A percentile compares a stretch with the other conserved stretches of the same genome.
Evolutionary conservation across 2,888 invertebrate genomes (phyloP).

Genomic region (Aleiodes leptofemur): DNA sequence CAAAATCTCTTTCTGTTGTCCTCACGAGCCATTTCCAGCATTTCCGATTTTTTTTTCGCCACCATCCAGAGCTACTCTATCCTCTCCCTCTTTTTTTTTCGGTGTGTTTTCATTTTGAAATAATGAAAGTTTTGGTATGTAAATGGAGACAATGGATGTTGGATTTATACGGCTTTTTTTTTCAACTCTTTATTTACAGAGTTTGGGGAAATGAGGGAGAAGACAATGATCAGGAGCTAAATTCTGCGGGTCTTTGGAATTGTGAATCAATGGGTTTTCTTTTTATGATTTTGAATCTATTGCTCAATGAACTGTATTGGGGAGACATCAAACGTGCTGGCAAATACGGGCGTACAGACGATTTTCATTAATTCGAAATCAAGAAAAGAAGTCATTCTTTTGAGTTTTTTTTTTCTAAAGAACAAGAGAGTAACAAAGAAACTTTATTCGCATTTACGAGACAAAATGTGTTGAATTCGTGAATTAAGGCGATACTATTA

Average conservation of each 20-base stretch:
- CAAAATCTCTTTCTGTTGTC: neutral
- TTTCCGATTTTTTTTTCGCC: conserved; percentile 20
- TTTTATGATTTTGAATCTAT: neutral
- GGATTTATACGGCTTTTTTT: conserved; percentile 37
- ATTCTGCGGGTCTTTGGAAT: conserved; percentile 14
- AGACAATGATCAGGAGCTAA: neutral
- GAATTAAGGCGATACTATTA: too few species aligned
- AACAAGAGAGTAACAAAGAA: neutral
- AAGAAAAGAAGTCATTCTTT: neutral
- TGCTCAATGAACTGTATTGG: conserved; percentile 23
- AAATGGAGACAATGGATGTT: conserved; percentile 44
- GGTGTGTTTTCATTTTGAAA: conserved; percentile 3
- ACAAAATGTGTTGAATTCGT: too few species aligned
- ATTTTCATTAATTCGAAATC: neutral
- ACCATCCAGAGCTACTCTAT: neutral
- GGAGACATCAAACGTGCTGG: conserved; percentile 8
- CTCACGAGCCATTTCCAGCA: conserved; percentile 24
- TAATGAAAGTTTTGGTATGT: conserved; percentile 44
- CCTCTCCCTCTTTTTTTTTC: neutral
- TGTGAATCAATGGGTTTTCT: conserved; percentile 17
- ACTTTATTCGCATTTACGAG: too few species aligned
- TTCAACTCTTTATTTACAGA: neutral
- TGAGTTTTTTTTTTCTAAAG: neutral
- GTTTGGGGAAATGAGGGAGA: neutral
- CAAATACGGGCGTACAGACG: conserved; percentile 21